Evolutionary conservation across 2,113 vertebrate genomes (phyloP).

Genomic region (Sebastes schlegelii): DNA sequence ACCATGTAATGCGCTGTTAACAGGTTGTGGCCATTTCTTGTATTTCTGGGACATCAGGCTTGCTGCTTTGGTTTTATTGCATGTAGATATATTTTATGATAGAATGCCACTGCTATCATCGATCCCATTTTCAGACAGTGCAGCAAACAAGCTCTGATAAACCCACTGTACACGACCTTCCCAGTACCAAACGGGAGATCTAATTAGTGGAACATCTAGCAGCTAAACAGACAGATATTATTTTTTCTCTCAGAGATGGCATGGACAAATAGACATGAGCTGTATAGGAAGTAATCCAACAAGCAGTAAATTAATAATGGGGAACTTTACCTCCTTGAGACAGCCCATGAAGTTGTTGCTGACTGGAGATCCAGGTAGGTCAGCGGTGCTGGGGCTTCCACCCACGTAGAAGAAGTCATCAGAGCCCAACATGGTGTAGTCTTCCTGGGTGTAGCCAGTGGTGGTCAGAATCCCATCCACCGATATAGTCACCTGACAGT

Average conservation of each 20-base stretch:
- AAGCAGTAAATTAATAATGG: neutral
- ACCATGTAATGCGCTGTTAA: neutral
- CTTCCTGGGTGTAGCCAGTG: conserved; percentile 98
- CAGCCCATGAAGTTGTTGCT: conserved; percentile 99
- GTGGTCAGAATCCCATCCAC: conserved; percentile 99
- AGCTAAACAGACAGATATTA: neutral
- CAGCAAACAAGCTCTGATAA: neutral
- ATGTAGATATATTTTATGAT: neutral
- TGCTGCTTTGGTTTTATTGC: neutral
- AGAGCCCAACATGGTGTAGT: conserved; percentile 98
- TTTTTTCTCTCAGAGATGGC: neutral
- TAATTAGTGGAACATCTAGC: neutral
- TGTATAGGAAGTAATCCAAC: neutral
- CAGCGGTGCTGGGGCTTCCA: conserved; percentile 96
- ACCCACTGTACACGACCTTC: neutral
- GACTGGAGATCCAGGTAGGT: conserved; percentile 96
- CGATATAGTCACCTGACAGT: conserved; percentile 95
- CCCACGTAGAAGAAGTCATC: conserved; percentile 99
- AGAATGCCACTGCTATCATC: neutral
- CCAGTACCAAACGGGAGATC: neutral
- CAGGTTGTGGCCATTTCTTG: neutral
- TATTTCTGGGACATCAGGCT: neutral
- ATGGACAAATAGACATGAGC: neutral
- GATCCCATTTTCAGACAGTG: neutral
- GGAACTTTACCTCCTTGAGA: conserved; percentile 92